Evolutionary conservation across 2,888 invertebrate species (phyloP).

Genomic region (Tiliacea citrago): DNA sequence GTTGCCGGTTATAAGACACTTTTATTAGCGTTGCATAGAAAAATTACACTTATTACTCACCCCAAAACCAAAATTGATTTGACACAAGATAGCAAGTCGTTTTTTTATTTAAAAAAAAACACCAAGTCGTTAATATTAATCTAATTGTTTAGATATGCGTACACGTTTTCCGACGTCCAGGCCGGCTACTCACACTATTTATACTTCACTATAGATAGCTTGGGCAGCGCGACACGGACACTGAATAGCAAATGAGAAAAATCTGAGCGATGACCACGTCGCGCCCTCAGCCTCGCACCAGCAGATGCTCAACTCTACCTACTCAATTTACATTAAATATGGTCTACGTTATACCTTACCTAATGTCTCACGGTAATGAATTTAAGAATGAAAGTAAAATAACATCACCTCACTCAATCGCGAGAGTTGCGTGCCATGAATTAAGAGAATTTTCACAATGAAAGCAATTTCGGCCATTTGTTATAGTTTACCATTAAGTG

Average conservation of each 20-base stretch:
- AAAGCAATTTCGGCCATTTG: conserved; percentile 47
- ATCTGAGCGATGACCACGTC: conserved; percentile 75
- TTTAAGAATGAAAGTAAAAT: conserved; percentile 69
- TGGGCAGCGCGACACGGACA: conserved; percentile 76
- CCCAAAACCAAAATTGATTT: conserved; percentile 16
- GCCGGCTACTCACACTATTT: conserved; percentile 78
- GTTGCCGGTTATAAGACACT: neutral
- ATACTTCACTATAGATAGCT: conserved; percentile 82
- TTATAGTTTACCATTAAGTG: conserved; percentile 26
- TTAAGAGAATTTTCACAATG: conserved; percentile 65
- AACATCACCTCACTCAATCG: conserved; percentile 41
- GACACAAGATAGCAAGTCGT: neutral
- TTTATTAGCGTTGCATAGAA: conserved; percentile 5
- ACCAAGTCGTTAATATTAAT: conserved; percentile 39
- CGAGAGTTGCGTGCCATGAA: conserved; percentile 62
- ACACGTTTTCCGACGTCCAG: conserved; percentile 75
- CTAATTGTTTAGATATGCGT: conserved; percentile 62
- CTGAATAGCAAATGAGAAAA: conserved; percentile 87
- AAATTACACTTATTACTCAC: conserved; percentile 45
- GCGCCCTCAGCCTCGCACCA: conserved; percentile 66
- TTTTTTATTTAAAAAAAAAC: conserved; percentile 17
- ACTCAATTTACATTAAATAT: conserved; percentile 54
- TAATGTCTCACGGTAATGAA: conserved; percentile 53
- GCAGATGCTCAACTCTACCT: conserved; percentile 39
- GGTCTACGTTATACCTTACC: conserved; percentile 21